These are phyloP conservation scores for Pachyrhynchus sulphureomaculatus DNA, from an alignment of 1,140 invertebrate genomes.

Conservation along the genomic window DNA sequence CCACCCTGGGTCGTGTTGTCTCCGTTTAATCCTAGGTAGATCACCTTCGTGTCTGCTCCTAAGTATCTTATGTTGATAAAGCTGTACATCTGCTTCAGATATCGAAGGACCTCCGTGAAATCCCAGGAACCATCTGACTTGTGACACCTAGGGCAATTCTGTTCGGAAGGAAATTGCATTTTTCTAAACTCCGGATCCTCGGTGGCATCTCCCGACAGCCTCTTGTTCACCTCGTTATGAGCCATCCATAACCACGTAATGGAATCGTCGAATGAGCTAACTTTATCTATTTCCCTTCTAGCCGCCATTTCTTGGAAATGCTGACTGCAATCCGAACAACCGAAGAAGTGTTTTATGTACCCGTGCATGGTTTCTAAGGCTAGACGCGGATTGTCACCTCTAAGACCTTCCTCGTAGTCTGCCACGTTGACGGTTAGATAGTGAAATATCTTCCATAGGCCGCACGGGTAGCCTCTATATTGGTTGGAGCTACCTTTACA, in stretches of 20 bases:
- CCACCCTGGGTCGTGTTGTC: slow-evolving; percentile 16
- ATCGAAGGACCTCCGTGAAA: slow-evolving; percentile 68
- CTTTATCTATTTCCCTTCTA: slow-evolving; percentile 65
- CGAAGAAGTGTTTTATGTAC: slow-evolving; percentile 92
- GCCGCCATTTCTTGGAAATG: slow-evolving; percentile 86
- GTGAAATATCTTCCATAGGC: slow-evolving; percentile 95
- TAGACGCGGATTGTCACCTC: slow-evolving; percentile 58
- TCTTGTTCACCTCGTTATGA: slow-evolving; percentile 91
- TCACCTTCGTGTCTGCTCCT: slow-evolving; percentile 43
- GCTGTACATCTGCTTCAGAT: slow-evolving; percentile 75
- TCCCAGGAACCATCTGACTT: slow-evolving; percentile 66
- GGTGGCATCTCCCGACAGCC: slow-evolving; percentile 79
- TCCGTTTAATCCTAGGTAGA: slow-evolving; percentile 34
- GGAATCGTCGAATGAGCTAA: slow-evolving; percentile 69
- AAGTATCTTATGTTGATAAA: slow-evolving; percentile 47
- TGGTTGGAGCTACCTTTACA: slow-evolving; percentile 77
- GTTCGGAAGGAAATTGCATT: slow-evolving; percentile 79
- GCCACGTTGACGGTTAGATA: slow-evolving; percentile 83
- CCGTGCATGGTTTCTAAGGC: slow-evolving; percentile 81
- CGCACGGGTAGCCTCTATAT: slow-evolving; percentile 90
- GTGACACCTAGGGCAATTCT: slow-evolving; percentile 72
- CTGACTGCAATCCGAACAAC: slow-evolving; percentile 84
- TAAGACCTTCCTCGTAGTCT: slow-evolving; percentile 48
- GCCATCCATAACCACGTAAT: slow-evolving; percentile 94
- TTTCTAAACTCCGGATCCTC: slow-evolving; percentile 93